Base-by-base conservation (phyloP, 2,797 vertebrate species). In the Enoplosus armatus region DNA sequence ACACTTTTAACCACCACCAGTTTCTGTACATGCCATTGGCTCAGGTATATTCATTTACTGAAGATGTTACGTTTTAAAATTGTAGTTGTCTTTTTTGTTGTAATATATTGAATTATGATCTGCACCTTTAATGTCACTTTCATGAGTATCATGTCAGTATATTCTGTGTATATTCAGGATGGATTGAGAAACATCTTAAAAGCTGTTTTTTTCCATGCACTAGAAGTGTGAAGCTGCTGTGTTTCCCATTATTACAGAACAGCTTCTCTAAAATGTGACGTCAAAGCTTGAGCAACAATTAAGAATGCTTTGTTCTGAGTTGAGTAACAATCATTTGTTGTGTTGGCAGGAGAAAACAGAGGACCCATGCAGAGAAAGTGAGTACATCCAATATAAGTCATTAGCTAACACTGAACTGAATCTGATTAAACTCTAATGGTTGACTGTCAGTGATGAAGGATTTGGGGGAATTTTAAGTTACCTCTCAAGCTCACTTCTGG, bases 311-410 rank as follows among this genome's bases (percentile, higher is more conserved):
- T 45, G 16, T 45, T 18, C 43, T 45, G 18, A 45, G 43, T 45
- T 16, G 18, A 3, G 6, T 16, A 45, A 45, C 18, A 45, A n/a
- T n/a, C 27, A 55, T 35, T 35, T 62, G 2, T 60, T 71, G 2
- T 76, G 8, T 81, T 77, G 6, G 14, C 31, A 93, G 91, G 83
- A 89, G 63, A 48, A 89, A 79, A 41, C 16, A 16, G 56, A 82
- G 2, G 47, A 66, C 0, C 2, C 3, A 1, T 0, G 5, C n/a
- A 56, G 24, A 75, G 3, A 51, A 87, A 29, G 92, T 91, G 51
- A 87, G 89, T 84, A 31, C 24, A 58, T 33, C 9, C 2, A 47
- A 35, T 37, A 10, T 29, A 43, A 37, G 8, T 10, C 9, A n/a
- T n/a, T n/a, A n/a, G n/a, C n/a, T n/a, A n/a, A n/a, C n/a, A n/a